These are phyloP conservation scores for Athalia cordata DNA, from an alignment of 2,888 invertebrate genomes.

Conservation along the genomic window DNA sequence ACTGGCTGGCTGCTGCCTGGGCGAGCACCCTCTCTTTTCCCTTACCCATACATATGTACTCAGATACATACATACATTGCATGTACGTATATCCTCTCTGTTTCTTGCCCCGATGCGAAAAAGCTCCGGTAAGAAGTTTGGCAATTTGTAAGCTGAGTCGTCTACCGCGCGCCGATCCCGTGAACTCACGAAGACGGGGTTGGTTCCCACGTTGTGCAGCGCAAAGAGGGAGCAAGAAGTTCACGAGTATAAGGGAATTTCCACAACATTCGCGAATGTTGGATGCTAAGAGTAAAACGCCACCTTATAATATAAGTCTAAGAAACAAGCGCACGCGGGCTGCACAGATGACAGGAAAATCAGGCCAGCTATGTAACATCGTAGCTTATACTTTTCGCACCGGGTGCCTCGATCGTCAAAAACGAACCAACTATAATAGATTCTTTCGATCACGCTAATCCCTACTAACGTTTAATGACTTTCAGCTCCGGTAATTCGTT, in stretches of 20 bases:
- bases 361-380: too few species aligned
- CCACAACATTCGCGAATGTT: background rate
- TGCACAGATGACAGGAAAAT: too few species aligned
- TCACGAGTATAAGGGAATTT: constrained; percentile 26
- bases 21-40: constrained; percentile 24
- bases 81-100: background rate
- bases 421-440: constrained; percentile 29
- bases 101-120: constrained; percentile 45
- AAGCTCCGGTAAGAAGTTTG: constrained; percentile 56
- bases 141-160: constrained; percentile 59
- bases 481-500: background rate
- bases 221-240: constrained; percentile 1
- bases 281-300: constrained; percentile 4
- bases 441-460: constrained; percentile 34
- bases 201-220: background rate
- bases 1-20: constrained; percentile 9
- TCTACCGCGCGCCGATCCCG: constrained; percentile 49
- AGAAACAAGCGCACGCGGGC: background rate
- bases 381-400: background rate
- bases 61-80: too few species aligned
- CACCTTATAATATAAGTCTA: constrained; percentile 14
- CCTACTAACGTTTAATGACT: constrained; percentile 31
- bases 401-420: constrained; percentile 40
- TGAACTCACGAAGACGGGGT: constrained; percentile 31
- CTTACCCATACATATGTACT: too few species aligned